Conservation (phyloP, 1,140 invertebrate genomes). For the Drosophila trapezifrons region DNA sequence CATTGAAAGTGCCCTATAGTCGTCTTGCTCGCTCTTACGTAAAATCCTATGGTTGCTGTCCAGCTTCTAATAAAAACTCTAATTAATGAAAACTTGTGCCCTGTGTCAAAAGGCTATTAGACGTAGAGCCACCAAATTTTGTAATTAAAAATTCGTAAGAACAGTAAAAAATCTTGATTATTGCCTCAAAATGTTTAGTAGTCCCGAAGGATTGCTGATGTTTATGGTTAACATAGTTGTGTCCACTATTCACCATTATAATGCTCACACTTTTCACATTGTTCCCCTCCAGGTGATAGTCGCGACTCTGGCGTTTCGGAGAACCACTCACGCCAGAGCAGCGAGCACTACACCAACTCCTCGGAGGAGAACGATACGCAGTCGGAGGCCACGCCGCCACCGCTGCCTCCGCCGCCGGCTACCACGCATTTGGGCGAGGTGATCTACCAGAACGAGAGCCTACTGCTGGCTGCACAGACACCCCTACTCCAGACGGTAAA, state of each 20-base stretch:
- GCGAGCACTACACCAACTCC: slow-evolving; percentile 85
- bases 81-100: too few relatives aligned
- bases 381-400: slow-evolving; percentile 72
- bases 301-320: slow-evolving; percentile 91
- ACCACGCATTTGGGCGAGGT: slow-evolving; percentile 85
- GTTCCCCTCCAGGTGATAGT: slow-evolving; percentile 85
- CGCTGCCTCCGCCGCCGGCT: slow-evolving; percentile 51
- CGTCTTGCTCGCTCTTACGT: too few relatives aligned
- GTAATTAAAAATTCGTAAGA: too few relatives aligned
- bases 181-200: too few relatives aligned
- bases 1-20: too few relatives aligned
- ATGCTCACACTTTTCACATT: not conserved
- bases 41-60: too few relatives aligned
- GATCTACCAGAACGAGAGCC: slow-evolving; percentile 85
- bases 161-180: too few relatives aligned
- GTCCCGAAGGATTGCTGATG: too few relatives aligned
- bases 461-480: slow-evolving; percentile 67
- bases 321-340: slow-evolving; percentile 91
- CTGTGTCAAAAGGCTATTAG: too few relatives aligned
- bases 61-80: too few relatives aligned
- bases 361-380: slow-evolving; percentile 82
- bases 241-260: not conserved
- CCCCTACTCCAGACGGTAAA: slow-evolving; percentile 77
- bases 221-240: too few relatives aligned
- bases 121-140: too few relatives aligned